Conservation (phyloP, 2,113 vertebrate genomes). For the Anser brachyrhynchus region DNA sequence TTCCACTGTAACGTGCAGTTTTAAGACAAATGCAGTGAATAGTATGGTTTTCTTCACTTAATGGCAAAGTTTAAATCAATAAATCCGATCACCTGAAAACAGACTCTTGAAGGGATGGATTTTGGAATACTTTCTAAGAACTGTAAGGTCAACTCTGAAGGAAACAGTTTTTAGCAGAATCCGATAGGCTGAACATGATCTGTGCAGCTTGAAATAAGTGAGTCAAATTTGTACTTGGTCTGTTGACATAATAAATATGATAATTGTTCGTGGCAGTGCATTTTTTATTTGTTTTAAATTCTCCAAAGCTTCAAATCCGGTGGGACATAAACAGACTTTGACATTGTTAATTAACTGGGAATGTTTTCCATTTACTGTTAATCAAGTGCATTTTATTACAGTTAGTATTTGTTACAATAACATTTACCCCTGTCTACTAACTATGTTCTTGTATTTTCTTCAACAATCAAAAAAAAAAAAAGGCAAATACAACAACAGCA, state of each 20-base stretch:
- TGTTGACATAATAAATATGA: not conserved
- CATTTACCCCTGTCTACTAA: not conserved
- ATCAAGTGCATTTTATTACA: not conserved
- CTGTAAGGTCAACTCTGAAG: not conserved
- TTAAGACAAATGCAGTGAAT: not conserved
- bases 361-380: not conserved
- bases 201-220: not conserved
- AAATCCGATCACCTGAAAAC: constrained; percentile 1
- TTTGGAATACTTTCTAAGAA: constrained; percentile 9
- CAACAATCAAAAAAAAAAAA: not conserved
- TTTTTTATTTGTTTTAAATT: constrained; percentile 11
- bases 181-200: not conserved
- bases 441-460: not conserved
- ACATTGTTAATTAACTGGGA: not conserved
- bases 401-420: not conserved
- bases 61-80: constrained; percentile 25
- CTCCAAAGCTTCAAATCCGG: not conserved
- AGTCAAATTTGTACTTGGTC: not conserved
- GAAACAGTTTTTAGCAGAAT: constrained; percentile 3
- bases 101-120: not conserved
- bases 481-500: too few relatives aligned
- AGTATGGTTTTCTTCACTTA: not conserved
- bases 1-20: not conserved
- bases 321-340: not conserved
- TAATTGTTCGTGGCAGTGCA: not conserved